phyloP scores from a whole-genome alignment of 2,113 vertebrate genomes.

The Syngnathus typhle region DNA sequence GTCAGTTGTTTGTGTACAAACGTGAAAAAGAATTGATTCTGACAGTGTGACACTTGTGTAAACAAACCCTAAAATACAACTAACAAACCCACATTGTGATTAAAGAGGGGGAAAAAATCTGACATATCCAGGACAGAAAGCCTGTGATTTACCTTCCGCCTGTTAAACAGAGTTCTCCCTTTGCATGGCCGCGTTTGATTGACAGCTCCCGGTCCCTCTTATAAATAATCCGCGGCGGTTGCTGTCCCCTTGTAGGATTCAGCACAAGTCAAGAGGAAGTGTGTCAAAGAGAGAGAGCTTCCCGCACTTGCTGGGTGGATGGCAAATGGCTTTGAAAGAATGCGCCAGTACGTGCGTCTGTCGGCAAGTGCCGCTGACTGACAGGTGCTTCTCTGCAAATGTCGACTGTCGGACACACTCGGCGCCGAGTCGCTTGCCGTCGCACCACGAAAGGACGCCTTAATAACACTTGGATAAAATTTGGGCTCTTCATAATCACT shows the following conservation, averaged over 20 bases:
- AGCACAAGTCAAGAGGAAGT: conserved; percentile 20
- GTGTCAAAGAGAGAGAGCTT: conserved; percentile 2
- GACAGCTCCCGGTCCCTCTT: conserved; percentile 33
- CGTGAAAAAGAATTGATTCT: background rate
- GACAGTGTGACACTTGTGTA: background rate
- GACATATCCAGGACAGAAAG: conserved; percentile 15
- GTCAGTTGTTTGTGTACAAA: too few species aligned
- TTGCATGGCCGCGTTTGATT: conserved; percentile 22
- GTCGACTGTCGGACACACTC: conserved; percentile 45
- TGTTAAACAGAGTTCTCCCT: conserved; percentile 36
- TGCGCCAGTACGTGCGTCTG: conserved; percentile 1
- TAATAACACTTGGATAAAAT: conserved; percentile 23
- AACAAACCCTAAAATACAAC: background rate
- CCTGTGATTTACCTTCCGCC: conserved; percentile 44
- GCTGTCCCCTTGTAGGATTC: conserved; percentile 16
- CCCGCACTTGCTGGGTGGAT: background rate
- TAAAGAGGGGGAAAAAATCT: background rate
- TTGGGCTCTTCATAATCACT: conserved; percentile 21
- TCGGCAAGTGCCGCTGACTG: conserved; percentile 33
- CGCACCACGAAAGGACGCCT: conserved; percentile 27
- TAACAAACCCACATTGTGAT: conserved; percentile 13
- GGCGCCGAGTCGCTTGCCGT: conserved; percentile 16
- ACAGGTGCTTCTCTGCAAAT: conserved; percentile 47
- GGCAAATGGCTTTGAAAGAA: conserved; percentile 9
- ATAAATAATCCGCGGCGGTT: conserved; percentile 18